Conservation (phyloP, 2,888 invertebrate species). For the Anticlea derivata region DNA sequence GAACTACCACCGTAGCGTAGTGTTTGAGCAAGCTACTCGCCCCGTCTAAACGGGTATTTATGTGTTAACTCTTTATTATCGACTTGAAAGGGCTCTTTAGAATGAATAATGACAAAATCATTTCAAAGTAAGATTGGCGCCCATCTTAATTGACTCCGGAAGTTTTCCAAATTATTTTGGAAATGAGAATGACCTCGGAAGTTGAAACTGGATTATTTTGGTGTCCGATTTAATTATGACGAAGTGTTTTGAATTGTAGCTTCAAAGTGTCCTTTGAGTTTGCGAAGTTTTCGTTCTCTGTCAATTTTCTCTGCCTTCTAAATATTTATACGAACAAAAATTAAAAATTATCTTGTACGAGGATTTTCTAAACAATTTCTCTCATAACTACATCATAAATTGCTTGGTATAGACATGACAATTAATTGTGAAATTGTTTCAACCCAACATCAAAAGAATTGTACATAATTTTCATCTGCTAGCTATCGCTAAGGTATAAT, state of each 20-base stretch:
- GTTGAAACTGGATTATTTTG: conserved; percentile 26
- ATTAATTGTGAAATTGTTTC: too few relatives aligned
- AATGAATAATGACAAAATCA: conserved; percentile 33
- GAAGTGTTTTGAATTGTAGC: conserved; percentile 17
- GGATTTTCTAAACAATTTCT: too few relatives aligned
- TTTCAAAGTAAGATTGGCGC: conserved; percentile 28
- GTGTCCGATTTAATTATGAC: conserved; percentile 23
- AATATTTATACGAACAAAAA: too few relatives aligned
- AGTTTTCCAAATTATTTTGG: conserved; percentile 18
- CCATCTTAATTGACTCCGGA: conserved; percentile 27
- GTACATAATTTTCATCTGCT: too few relatives aligned
- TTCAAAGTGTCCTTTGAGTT: conserved; percentile 11
- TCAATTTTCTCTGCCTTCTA: neutral
- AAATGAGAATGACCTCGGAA: conserved; percentile 25
- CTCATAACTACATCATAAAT: too few relatives aligned
- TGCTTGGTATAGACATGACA: too few relatives aligned
- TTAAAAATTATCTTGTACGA: too few relatives aligned
- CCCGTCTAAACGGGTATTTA: conserved; percentile 2
- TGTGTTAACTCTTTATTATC: conserved; percentile 25
- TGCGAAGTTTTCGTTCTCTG: neutral
- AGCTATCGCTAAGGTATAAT: too few relatives aligned
- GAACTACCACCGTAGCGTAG: too few relatives aligned
- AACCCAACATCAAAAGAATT: too few relatives aligned
- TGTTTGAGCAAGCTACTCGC: conserved; percentile 1
- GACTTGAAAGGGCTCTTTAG: conserved; percentile 29